Evolutionary conservation across 2,113 vertebrate genomes (phyloP).

Genomic region (Heteronetta atricapilla): DNA sequence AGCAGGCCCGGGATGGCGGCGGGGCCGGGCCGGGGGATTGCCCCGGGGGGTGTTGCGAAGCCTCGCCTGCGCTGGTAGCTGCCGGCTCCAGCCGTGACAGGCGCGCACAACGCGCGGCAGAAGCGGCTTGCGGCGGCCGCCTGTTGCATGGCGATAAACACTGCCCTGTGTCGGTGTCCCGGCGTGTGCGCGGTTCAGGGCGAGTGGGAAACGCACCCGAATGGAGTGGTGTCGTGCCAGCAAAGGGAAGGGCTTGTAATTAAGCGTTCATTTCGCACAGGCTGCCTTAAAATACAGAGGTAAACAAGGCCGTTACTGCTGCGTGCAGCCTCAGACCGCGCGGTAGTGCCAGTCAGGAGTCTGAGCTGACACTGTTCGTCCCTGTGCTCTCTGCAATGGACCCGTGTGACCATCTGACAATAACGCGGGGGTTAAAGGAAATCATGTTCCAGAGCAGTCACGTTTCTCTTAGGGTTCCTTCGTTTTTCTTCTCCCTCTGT

Average conservation of each 20-base stretch:
- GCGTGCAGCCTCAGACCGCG: background rate
- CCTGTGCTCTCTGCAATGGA: background rate
- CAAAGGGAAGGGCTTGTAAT: background rate
- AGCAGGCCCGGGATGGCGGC: too few species aligned
- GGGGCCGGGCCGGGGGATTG: too few species aligned
- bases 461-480: background rate
- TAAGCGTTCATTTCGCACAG: background rate
- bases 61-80: too few species aligned
- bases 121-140: too few species aligned
- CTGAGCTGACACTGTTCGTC: background rate
- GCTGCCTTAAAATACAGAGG: background rate
- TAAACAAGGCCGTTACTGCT: background rate
- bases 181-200: background rate
- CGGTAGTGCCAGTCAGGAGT: background rate
- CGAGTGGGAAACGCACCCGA: background rate
- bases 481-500: background rate
- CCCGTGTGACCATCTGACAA: background rate
- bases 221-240: background rate
- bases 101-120: too few species aligned
- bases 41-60: too few species aligned
- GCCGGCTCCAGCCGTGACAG: too few species aligned
- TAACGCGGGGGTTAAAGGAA: background rate
- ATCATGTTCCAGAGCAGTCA: background rate
- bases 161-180: too few species aligned
- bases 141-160: too few species aligned